phyloP scores from a whole-genome alignment of 2,888 invertebrate genomes.

The Crossocerus cetratus region DNA sequence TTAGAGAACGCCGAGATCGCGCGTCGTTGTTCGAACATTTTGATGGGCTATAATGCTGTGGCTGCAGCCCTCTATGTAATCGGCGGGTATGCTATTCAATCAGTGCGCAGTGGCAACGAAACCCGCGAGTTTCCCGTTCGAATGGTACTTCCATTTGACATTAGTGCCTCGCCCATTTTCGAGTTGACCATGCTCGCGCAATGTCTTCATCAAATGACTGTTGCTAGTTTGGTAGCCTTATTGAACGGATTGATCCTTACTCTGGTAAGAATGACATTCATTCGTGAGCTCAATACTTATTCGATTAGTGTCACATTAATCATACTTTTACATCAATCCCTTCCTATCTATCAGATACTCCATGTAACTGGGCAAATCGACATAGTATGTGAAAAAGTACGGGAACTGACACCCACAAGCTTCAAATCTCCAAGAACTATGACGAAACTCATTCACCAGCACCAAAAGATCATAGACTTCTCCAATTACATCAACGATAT shows the following conservation, averaged over 20 bases:
- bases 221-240: neutral
- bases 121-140: neutral
- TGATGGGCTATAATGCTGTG: neutral
- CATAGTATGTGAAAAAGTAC: conserved; percentile 32
- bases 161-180: neutral
- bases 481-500: conserved; percentile 36
- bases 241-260: conserved; percentile 15
- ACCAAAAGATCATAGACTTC: conserved; percentile 37
- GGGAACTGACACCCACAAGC: neutral
- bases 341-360: conserved; percentile 22
- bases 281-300: neutral
- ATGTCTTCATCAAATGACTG: conserved; percentile 4
- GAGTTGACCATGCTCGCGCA: neutral
- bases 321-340: too few relatives aligned
- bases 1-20: neutral
- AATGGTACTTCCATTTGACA: neutral
- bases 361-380: conserved; percentile 43
- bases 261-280: conserved; percentile 9
- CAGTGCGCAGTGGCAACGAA: neutral
- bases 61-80: neutral
- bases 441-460: conserved; percentile 24
- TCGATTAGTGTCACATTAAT: neutral
- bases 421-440: neutral
- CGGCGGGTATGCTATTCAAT: neutral
- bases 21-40: neutral